Percentiles rank a stretch among this genome's conserved stretches.
Conservation (phyloP, 2,113 vertebrate genomes). For the Pteronura brasiliensis region DNA sequence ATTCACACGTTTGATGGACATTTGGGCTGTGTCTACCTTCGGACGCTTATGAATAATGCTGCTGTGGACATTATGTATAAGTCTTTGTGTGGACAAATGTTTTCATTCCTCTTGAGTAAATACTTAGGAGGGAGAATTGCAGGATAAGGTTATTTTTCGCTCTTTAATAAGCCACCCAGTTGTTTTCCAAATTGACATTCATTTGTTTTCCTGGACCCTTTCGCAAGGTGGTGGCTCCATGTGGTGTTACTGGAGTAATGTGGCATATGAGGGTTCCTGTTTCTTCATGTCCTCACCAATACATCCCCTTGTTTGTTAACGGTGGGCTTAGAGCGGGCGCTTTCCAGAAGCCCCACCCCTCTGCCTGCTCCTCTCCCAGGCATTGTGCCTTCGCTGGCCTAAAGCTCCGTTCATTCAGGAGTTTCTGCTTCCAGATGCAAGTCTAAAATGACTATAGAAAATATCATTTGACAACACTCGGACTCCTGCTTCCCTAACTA, state of each 20-base stretch:
- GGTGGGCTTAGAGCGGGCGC: not conserved
- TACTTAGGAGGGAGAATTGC: not conserved
- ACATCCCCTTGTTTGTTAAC: not conserved
- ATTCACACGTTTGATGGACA: not conserved
- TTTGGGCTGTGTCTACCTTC: not conserved
- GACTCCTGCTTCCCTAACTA: not conserved
- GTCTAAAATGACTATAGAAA: not conserved
- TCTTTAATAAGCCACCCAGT: not conserved
- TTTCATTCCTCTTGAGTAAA: slow-evolving; percentile 1
- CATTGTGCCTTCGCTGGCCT: not conserved
- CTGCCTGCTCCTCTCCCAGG: not conserved
- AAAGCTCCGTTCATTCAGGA: not conserved
- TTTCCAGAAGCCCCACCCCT: not conserved
- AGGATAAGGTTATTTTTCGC: not conserved
- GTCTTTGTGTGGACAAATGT: not conserved
- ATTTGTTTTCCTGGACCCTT: not conserved
- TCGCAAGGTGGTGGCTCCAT: not conserved
- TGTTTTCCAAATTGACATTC: not conserved
- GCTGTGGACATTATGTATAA: not conserved
- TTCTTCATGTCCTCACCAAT: not conserved
- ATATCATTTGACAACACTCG: not conserved
- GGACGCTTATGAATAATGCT: not conserved
- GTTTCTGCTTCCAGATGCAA: not conserved
- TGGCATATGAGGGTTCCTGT: not conserved
- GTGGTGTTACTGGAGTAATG: not conserved